Base-by-base conservation (phyloP, 2,113 vertebrate genomes). In the Rhodinocichla rosea region DNA sequence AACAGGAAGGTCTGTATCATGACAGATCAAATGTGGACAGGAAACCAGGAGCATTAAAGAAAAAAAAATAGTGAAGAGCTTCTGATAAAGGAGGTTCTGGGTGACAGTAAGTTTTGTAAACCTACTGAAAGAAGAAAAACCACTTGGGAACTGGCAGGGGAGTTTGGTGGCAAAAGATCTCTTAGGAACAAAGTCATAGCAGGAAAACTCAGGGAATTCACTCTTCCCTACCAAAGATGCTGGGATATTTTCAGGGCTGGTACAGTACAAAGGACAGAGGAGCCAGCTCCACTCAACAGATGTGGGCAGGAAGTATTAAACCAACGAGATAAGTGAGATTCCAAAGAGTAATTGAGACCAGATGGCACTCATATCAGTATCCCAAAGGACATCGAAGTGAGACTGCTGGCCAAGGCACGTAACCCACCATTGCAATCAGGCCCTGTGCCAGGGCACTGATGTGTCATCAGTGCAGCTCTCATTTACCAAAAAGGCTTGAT, bases 351-450 rank as follows among this genome's bases (percentile, higher is more conserved):
- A 88, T 92, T 28, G 89, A 45, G 56, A 86, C 37, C 83, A 88
- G 85, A 73, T 92, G 94, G n/a, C 82, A 74, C 68, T 86, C 15
- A 8, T 50, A 39, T 1, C 5, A 65, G 35, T 30, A 44, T 69
- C 68, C 83, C 13, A 12, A 70, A 90, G 71, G 63, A 86, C 76
- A 75, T 80, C 75, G 39, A 42, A 1, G 3, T 42, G n/a, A 65
- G 8, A 42, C 40, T 73, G 53, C 37, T 2, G 13, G 71, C 78
- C 71, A 45, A 76, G 79, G 62, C 79, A 83, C 1, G 0, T 52
- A 94, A 74, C 33, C 47, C 52, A 86, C 35, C 33, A 74, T 63
- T 78, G 84, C 62, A 95, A 92, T 86, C 89, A 92, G 89, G 68
- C 5, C 0, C 10, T 4, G 23, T 44, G 76, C 88, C 94, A 89